Percentiles rank a stretch among this genome's conserved stretches.
Conservation (phyloP, 1,140 invertebrate genomes). For the Paraescarpia echinospica region DNA sequence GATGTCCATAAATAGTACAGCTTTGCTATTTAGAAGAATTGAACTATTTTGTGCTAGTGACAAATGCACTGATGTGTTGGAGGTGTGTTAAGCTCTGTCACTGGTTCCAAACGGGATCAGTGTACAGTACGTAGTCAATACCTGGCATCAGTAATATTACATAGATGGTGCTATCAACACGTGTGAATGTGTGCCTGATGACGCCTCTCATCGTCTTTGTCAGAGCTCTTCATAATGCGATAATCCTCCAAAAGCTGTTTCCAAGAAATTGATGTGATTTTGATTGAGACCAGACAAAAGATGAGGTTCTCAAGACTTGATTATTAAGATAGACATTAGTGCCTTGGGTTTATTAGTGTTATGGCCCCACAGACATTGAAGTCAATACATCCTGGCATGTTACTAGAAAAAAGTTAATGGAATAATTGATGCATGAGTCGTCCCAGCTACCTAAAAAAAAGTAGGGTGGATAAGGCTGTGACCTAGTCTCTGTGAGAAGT, state of each 20-base stretch:
- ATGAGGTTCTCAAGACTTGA: background rate
- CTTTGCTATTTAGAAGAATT: background rate
- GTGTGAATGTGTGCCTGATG: background rate
- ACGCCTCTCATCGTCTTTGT: background rate
- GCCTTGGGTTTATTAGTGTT: background rate
- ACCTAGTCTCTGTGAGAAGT: background rate
- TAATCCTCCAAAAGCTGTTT: background rate
- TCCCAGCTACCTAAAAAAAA: background rate
- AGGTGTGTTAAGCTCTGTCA: background rate
- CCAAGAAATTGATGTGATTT: background rate
- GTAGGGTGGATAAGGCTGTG: background rate
- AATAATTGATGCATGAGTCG: background rate
- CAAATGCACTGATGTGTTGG: background rate
- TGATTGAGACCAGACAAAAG: background rate
- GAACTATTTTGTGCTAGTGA: too few relatives aligned
- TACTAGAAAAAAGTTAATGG: background rate
- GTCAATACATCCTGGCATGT: background rate
- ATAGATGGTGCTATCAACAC: background rate
- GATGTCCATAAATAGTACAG: too few relatives aligned
- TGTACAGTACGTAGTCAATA: too few relatives aligned
- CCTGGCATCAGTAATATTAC: background rate
- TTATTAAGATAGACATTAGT: background rate
- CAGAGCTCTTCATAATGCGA: background rate
- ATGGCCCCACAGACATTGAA: background rate
- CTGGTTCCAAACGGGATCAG: background rate